Base-by-base conservation (phyloP, 92 coral and sea anemone genomes). In the Phenganax subtilis region DNA sequence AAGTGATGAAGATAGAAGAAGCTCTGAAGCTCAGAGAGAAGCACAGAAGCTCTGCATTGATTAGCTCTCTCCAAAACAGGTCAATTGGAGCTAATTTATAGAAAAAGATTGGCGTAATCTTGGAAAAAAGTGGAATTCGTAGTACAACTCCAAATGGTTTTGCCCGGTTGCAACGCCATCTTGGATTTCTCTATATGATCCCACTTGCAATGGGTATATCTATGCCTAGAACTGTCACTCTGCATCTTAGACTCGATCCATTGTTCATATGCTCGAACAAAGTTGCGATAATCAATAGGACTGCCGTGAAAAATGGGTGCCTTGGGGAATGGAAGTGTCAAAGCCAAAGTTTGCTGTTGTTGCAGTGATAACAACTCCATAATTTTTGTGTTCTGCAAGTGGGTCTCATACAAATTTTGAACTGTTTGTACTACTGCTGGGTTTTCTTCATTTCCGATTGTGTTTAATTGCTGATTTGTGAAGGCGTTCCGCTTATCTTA, bases 271-370 rank as follows among this genome's bases (percentile, higher is more conserved):
- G 87, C 89, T 66, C 76, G 71, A 31, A 87, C 80, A 69, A 87
- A 87, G 76, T 78, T 77, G 59, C 62, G 61, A 27, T 81, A 77
- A 27, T 20, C 85, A 27, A 88, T 82, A 30, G 89, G 85, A 63
- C 85, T 75, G 54, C 91, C 91, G 6, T 82, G 78, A 65, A 88
- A 88, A 54, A 72, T 83, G n/a, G 91, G 82, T 29, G 85, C 68
- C 54, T 85, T 75, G 8, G 88, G 88, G 47, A 68, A 80, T 31
- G 91, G 88, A 30, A 88, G 68, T 28, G 91, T 85, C 76, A 88
- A 37, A 12, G 91, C 89, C 27, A 82, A 27, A 58, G 89, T 65
- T 17, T 57, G 65, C 52, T 69, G 75, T 69, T 69, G 75, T 69
- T 69, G 75, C 55, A 7, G 51, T 0, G 12, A 8, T 69, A 69